These are phyloP conservation scores for Ichneumoninae sp. DNA, from an alignment of 2,888 invertebrate species.

Conservation along the genomic window DNA sequence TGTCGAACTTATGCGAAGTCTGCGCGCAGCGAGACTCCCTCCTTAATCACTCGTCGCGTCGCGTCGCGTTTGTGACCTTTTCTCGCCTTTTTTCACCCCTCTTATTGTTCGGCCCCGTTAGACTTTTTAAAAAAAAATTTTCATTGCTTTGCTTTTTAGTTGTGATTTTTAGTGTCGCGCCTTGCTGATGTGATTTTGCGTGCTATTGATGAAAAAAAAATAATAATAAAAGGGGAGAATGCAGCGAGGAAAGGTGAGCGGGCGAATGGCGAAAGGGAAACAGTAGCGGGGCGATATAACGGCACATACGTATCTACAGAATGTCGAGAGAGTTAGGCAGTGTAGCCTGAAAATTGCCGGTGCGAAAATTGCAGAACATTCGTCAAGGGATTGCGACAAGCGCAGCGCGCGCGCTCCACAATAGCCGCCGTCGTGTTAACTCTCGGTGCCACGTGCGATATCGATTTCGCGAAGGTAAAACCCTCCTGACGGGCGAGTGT, in stretches of 20 bases:
- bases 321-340: conserved; percentile 57
- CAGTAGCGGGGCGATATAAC: not conserved
- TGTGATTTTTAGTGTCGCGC: not conserved
- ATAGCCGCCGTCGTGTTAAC: conserved; percentile 48
- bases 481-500: not conserved
- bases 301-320: conserved; percentile 11
- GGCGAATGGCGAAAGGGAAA: not conserved
- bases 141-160: not conserved
- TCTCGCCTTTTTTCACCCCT: not conserved
- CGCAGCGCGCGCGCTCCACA: conserved; percentile 51
- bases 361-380: conserved; percentile 67
- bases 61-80: too few relatives aligned
- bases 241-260: not conserved
- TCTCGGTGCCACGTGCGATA: conserved; percentile 46
- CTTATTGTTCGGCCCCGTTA: not conserved
- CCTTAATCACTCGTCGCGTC: too few relatives aligned
- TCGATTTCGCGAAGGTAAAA: conserved; percentile 60
- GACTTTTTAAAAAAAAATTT: conserved; percentile 12
- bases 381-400: conserved; percentile 65
- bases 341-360: conserved; percentile 63
- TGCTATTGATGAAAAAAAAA: conserved; percentile 1
- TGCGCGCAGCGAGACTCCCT: too few relatives aligned
- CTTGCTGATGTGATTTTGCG: not conserved
- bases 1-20: too few relatives aligned
- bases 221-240: not conserved